These are phyloP conservation scores for Isaurus tuberculatus DNA, from an alignment of 92 coral and sea anemone species.

Conservation along the genomic window DNA sequence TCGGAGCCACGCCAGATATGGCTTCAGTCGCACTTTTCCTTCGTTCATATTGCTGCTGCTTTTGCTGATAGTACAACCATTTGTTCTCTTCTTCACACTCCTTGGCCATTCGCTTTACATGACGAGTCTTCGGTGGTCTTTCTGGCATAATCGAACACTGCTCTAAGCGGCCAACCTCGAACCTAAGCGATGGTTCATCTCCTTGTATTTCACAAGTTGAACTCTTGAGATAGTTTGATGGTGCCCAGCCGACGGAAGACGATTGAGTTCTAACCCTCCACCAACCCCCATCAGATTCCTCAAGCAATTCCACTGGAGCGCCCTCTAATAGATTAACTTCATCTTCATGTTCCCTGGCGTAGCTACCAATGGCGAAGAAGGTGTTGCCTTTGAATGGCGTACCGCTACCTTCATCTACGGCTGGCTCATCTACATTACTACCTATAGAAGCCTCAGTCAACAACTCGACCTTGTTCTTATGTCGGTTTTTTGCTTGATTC, in stretches of 20 bases:
- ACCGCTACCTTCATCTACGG: background rate
- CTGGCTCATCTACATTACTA: background rate
- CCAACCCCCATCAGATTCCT: slow-evolving; percentile 90
- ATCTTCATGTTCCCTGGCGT: slow-evolving; percentile 65
- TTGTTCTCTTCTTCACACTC: slow-evolving; percentile 53
- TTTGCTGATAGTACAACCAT: slow-evolving; percentile 39
- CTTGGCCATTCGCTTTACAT: slow-evolving; percentile 52
- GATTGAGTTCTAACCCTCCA: slow-evolving; percentile 89
- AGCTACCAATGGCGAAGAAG: slow-evolving; percentile 68
- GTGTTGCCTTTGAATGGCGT: background rate
- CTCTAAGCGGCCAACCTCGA: background rate
- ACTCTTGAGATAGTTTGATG: slow-evolving; percentile 84
- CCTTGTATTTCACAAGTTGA: background rate
- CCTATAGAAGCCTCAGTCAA: too few species aligned
- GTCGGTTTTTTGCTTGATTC: background rate
- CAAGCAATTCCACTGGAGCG: slow-evolving; percentile 80
- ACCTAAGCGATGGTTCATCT: background rate
- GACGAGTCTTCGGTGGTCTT: slow-evolving; percentile 37
- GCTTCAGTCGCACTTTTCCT: slow-evolving; percentile 11
- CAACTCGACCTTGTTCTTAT: background rate
- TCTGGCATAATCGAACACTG: slow-evolving; percentile 11
- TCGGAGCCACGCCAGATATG: background rate
- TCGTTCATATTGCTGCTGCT: slow-evolving; percentile 31
- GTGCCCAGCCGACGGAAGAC: slow-evolving; percentile 94
- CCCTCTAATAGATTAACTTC: slow-evolving; percentile 81